Evolutionary conservation across 2,113 vertebrate genomes (phyloP).

Genomic region (Poicephalus meyeri): DNA sequence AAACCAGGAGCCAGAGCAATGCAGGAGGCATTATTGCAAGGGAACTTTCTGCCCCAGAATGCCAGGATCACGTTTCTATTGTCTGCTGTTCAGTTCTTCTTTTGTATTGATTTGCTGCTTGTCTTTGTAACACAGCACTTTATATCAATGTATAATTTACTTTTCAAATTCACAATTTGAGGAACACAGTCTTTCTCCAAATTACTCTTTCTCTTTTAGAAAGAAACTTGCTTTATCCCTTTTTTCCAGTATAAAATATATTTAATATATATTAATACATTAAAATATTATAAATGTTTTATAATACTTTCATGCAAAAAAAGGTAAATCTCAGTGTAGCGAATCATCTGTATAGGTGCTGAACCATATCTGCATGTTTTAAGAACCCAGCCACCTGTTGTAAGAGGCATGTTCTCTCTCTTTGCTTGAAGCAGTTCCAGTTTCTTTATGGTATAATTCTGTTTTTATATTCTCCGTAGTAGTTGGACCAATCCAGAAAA

Average conservation of each 20-base stretch:
- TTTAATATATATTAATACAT: background rate
- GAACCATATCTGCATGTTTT: background rate
- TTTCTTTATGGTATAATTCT: background rate
- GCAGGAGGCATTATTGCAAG: too few relatives aligned
- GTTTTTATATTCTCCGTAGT: background rate
- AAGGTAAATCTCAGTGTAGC: background rate
- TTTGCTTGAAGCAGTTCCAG: background rate
- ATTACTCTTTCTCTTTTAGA: background rate
- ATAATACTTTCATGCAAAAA: background rate
- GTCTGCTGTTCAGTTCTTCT: background rate
- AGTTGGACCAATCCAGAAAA: background rate
- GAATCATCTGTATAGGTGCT: background rate
- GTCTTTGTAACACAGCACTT: rapidly evolving
- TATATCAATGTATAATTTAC: background rate
- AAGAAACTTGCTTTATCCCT: background rate
- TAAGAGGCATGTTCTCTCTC: background rate
- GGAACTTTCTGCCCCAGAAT: too few relatives aligned
- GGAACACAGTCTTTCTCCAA: background rate
- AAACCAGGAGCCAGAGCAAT: too few relatives aligned
- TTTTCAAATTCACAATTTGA: background rate
- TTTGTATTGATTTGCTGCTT: background rate
- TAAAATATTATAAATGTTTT: background rate
- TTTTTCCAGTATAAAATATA: background rate
- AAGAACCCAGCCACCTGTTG: background rate
- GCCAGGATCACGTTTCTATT: too few relatives aligned